A percentile compares a stretch with the other conserved stretches of the same genome.
Evolutionary conservation across 53 echinoderm and acorn worm genomes (phyloP).

Genomic region (Zoroaster sp.): DNA sequence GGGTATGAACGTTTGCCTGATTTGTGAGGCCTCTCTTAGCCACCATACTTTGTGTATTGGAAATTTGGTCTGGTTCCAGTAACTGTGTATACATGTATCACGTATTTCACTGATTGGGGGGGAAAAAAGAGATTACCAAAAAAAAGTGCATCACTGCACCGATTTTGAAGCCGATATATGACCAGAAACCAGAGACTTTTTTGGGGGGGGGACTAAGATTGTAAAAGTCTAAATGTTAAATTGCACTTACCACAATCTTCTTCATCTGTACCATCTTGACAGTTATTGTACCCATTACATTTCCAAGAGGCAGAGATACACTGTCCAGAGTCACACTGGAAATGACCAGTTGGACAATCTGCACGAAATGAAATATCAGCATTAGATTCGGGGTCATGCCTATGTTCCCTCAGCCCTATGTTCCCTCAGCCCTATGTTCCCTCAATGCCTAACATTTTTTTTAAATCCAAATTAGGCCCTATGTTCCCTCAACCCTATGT

Average conservation of each 20-base stretch:
- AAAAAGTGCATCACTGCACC: neutral
- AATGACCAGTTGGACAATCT: constrained; percentile 39
- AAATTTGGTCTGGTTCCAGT: no score
- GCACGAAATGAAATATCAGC: neutral
- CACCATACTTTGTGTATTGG: no score
- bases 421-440: no score
- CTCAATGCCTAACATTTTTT: no score
- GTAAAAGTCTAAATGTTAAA: neutral
- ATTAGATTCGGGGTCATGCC: no score
- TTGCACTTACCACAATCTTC: constrained; percentile 21
- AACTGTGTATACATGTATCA: neutral
- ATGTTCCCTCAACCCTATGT: no score
- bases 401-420: no score
- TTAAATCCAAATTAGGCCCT: no score
- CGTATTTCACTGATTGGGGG: neutral
- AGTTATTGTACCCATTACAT: neutral
- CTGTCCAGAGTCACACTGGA: constrained; percentile 23
- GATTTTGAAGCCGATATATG: neutral
- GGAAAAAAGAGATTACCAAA: neutral
- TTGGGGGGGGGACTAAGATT: neutral
- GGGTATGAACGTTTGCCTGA: no score
- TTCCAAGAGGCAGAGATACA: neutral
- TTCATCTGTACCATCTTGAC: constrained; percentile 35
- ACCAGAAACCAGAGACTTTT: neutral
- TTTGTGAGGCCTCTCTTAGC: no score